Evolutionary conservation across 2,888 invertebrate species (phyloP).

Genomic region (Pollenia griseotomentosa): DNA sequence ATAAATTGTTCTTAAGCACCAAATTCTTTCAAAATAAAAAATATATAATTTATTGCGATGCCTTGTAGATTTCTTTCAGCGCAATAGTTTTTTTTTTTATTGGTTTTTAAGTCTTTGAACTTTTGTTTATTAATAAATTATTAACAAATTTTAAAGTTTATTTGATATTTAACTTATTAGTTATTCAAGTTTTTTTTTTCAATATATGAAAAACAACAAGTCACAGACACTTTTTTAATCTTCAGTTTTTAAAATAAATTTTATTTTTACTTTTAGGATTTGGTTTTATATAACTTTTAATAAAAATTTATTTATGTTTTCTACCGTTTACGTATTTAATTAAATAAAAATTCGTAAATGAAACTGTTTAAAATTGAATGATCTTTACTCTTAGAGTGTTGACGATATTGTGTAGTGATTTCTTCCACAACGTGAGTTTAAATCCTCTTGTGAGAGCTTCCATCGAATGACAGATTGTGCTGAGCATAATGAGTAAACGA

Average conservation of each 20-base stretch:
- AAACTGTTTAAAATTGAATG: constrained; percentile 61
- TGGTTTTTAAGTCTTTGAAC: constrained; percentile 74
- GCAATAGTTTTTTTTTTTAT: constrained; percentile 51
- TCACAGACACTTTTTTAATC: constrained; percentile 82
- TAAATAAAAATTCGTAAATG: constrained; percentile 16
- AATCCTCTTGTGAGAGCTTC: constrained; percentile 77
- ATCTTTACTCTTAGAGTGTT: constrained; percentile 83
- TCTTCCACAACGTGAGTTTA: constrained; percentile 83
- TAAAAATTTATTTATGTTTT: constrained; percentile 11
- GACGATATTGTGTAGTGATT: constrained; percentile 84
- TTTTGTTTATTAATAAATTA: constrained; percentile 75
- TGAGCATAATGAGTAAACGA: constrained; percentile 70
- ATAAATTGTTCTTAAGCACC: constrained; percentile 16
- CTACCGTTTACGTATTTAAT: constrained; percentile 61
- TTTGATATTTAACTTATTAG: constrained; percentile 35
- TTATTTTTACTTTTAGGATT: constrained; percentile 48
- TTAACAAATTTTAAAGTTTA: constrained; percentile 60
- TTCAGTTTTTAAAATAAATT: neutral
- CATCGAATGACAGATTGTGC: constrained; percentile 27
- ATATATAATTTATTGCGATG: constrained; percentile 62
- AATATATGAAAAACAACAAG: constrained; percentile 74
- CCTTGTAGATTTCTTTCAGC: constrained; percentile 72
- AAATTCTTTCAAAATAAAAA: constrained; percentile 1
- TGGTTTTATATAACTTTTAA: constrained; percentile 17
- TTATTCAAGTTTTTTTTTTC: neutral